A percentile compares a stretch with the other conserved stretches of the same genome.
Conservation (phyloP, 2,888 invertebrate species). For the Amiota mariae region DNA sequence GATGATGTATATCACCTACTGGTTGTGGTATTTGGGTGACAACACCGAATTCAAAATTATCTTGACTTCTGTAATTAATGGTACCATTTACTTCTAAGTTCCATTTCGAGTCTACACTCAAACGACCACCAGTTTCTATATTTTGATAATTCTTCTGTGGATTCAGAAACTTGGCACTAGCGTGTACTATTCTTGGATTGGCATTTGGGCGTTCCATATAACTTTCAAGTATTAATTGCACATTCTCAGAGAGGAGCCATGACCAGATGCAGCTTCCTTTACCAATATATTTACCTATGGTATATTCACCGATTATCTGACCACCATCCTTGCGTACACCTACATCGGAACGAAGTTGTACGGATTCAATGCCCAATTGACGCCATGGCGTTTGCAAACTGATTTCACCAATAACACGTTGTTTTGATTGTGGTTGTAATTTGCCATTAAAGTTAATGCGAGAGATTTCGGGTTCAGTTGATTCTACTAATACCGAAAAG, state of each 20-base stretch:
- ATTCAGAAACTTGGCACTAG: slow-evolving; percentile 76
- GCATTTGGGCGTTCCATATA: slow-evolving; percentile 71
- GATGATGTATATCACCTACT: slow-evolving; percentile 76
- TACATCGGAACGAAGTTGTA: slow-evolving; percentile 63
- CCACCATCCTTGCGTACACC: slow-evolving; percentile 62
- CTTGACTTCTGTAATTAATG: slow-evolving; percentile 56
- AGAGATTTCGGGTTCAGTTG: slow-evolving; percentile 67
- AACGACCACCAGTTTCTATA: slow-evolving; percentile 75
- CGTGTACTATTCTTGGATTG: slow-evolving; percentile 72
- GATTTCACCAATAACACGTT: slow-evolving; percentile 58
- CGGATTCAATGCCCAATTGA: slow-evolving; percentile 68
- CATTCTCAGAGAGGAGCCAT: slow-evolving; percentile 75
- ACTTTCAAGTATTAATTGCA: slow-evolving; percentile 74
- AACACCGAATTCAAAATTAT: slow-evolving; percentile 74
- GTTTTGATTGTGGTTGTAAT: slow-evolving; percentile 51
- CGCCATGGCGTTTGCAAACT: slow-evolving; percentile 71
- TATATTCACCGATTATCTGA: slow-evolving; percentile 70
- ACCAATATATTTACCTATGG: slow-evolving; percentile 73
- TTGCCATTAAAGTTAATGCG: slow-evolving; percentile 68
- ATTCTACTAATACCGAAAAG: slow-evolving; percentile 69
- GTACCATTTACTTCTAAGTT: slow-evolving; percentile 75
- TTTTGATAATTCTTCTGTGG: slow-evolving; percentile 75
- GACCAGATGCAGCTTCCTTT: slow-evolving; percentile 75
- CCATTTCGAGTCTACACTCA: slow-evolving; percentile 77
- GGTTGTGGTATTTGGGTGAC: slow-evolving; percentile 76